Evolutionary conservation across 2,797 vertebrate species (phyloP).

Genomic region (Darevskia nairensis): DNA sequence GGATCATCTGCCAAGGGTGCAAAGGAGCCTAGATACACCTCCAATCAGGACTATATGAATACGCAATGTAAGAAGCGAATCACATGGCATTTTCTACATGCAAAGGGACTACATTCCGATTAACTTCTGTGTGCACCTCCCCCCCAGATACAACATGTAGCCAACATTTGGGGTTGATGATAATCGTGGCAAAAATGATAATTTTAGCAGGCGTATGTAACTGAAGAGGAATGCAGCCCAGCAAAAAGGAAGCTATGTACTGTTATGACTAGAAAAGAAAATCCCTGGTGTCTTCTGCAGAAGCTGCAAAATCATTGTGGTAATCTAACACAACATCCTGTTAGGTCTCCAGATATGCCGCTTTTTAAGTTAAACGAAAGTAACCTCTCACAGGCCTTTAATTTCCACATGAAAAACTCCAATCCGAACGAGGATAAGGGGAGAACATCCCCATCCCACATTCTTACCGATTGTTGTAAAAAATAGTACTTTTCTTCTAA

Average conservation of each 20-base stretch:
- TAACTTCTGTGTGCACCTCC: background rate
- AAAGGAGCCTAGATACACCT: too few species aligned
- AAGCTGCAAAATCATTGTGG: background rate
- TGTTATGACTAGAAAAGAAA: constrained; percentile 3
- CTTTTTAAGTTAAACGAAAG: background rate
- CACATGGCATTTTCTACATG: background rate
- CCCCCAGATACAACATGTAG: background rate
- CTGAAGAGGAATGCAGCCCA: background rate
- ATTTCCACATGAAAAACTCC: background rate
- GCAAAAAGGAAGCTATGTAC: background rate
- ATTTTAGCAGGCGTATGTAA: background rate
- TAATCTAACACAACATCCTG: constrained; percentile 46
- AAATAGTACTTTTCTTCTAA: background rate
- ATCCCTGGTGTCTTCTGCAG: background rate
- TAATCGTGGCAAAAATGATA: background rate
- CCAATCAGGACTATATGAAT: background rate
- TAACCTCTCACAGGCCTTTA: background rate
- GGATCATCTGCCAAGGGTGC: too few species aligned
- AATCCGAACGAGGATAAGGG: background rate
- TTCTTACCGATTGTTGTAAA: background rate
- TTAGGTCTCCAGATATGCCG: constrained; percentile 36
- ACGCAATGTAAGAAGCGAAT: background rate
- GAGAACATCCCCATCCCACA: too few species aligned
- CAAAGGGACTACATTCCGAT: background rate
- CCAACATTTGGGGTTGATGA: background rate